Conservation (phyloP, 2,888 invertebrate genomes). For the Mesorhabditis sp. region DNA sequence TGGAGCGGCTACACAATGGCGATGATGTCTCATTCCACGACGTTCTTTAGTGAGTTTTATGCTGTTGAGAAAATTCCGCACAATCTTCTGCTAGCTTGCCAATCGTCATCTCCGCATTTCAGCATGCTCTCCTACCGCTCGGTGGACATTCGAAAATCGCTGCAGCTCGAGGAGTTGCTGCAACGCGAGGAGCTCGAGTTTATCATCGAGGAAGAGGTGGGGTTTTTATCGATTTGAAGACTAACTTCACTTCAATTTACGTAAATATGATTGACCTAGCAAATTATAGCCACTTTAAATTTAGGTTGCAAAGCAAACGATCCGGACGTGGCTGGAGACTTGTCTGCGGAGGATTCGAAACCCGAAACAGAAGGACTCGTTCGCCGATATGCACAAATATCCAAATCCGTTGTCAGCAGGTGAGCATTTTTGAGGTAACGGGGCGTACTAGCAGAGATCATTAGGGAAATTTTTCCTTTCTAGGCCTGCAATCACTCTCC, state of each 20-base stretch:
- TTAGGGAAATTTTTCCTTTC: background rate
- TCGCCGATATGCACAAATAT: constrained; percentile 20
- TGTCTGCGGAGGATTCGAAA: constrained; percentile 86
- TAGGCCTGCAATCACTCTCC: background rate
- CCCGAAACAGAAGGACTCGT: constrained; percentile 23
- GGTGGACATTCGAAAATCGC: constrained; percentile 91
- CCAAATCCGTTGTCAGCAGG: constrained; percentile 19
- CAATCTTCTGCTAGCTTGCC: background rate
- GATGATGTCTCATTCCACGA: constrained; percentile 99
- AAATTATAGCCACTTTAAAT: background rate
- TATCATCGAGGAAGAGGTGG: constrained; percentile 79
- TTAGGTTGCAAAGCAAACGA: constrained; percentile 88
- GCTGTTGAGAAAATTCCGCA: background rate
- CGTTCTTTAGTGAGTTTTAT: constrained; percentile 78
- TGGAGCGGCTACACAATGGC: constrained; percentile 91
- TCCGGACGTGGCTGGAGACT: constrained; percentile 94
- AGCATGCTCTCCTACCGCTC: constrained; percentile 92
- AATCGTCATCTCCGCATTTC: constrained; percentile 26
- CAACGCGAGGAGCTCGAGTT: constrained; percentile 98
- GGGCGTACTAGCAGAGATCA: background rate
- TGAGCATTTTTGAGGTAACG: background rate
- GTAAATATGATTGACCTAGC: too few relatives aligned
- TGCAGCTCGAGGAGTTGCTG: constrained; percentile 92
- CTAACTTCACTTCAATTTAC: too few relatives aligned
- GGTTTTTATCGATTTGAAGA: too few relatives aligned